A percentile compares a stretch with the other conserved stretches of the same genome.
Conservation (phyloP, 2,113 vertebrate species). For the Plecotus auritus region DNA sequence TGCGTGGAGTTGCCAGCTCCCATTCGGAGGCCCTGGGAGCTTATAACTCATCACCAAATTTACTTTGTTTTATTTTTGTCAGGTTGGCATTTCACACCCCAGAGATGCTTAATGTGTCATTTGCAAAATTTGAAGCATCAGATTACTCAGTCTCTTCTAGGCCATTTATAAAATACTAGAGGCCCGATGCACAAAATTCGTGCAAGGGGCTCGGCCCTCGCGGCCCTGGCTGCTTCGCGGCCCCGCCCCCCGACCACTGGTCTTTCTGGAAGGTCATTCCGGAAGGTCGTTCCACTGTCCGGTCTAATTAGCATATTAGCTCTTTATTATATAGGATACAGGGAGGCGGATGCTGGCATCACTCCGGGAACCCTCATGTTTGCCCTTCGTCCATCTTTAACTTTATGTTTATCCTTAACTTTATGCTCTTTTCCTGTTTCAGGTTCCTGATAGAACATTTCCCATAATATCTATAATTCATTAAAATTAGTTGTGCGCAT, state of each 20-base stretch:
- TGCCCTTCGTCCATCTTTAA: slow-evolving; percentile 4
- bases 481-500: not conserved
- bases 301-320: no score
- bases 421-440: not conserved
- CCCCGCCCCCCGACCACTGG: no score
- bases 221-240: no score
- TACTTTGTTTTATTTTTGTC: slow-evolving; percentile 71
- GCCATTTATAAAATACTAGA: slow-evolving; percentile 55
- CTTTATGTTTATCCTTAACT: not conserved
- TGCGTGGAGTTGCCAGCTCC: not conserved
- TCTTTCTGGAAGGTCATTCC: no score
- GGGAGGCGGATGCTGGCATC: slow-evolving; percentile 19
- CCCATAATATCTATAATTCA: not conserved
- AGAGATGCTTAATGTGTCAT: slow-evolving; percentile 67
- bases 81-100: slow-evolving; percentile 71
- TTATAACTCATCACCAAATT: slow-evolving; percentile 29
- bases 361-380: slow-evolving; percentile 17
- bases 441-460: not conserved
- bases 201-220: no score
- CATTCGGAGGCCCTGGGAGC: slow-evolving; percentile 24
- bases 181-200: no score
- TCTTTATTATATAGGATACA: not conserved
- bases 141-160: slow-evolving; percentile 63
- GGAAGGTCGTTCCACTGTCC: no score
- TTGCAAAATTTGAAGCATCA: slow-evolving; percentile 61